Evolutionary conservation across 23 tunicate genomes (phyloP).

Genomic region (Botrylloides violaceus): DNA sequence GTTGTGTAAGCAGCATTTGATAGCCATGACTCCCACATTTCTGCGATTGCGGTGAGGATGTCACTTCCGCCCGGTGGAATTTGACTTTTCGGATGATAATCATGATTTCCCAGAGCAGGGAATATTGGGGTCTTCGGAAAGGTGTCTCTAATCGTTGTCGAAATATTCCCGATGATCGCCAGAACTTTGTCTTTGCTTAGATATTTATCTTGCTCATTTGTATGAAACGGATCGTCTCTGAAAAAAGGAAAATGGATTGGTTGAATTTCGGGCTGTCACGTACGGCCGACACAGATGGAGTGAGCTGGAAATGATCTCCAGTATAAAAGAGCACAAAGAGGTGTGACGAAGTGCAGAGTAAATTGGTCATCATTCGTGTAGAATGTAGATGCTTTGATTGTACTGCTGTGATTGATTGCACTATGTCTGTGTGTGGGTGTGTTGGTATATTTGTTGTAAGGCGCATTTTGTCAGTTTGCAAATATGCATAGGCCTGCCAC

Average conservation of each 20-base stretch:
- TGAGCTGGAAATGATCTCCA: too few relatives aligned
- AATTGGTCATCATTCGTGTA: too few relatives aligned
- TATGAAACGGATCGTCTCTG: conserved; percentile 91
- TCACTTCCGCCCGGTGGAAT: conserved; percentile 51
- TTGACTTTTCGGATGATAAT: conserved; percentile 72
- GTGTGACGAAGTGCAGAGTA: too few relatives aligned
- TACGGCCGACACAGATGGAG: too few relatives aligned
- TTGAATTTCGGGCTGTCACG: too few relatives aligned
- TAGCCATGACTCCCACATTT: conserved; percentile 55
- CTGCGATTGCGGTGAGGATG: conserved; percentile 30
- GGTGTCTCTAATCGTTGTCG: conserved; percentile 26
- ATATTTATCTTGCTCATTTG: conserved; percentile 58
- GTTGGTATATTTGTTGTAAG: too few relatives aligned
- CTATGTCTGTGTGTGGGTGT: too few relatives aligned
- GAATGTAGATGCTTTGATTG: too few relatives aligned
- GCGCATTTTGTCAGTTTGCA: too few relatives aligned
- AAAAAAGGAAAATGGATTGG: neutral
- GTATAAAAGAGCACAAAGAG: too few relatives aligned
- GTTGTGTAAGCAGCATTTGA: conserved; percentile 17
- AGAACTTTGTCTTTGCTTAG: conserved; percentile 50
- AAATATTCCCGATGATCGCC: conserved; percentile 41
- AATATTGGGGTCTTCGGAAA: conserved; percentile 50
- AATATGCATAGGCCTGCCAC: too few relatives aligned
- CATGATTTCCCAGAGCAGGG: conserved; percentile 83
- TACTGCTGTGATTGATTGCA: too few relatives aligned